phyloP scores from a whole-genome alignment of 2,888 invertebrate genomes.

The Lysandra bellargus region DNA sequence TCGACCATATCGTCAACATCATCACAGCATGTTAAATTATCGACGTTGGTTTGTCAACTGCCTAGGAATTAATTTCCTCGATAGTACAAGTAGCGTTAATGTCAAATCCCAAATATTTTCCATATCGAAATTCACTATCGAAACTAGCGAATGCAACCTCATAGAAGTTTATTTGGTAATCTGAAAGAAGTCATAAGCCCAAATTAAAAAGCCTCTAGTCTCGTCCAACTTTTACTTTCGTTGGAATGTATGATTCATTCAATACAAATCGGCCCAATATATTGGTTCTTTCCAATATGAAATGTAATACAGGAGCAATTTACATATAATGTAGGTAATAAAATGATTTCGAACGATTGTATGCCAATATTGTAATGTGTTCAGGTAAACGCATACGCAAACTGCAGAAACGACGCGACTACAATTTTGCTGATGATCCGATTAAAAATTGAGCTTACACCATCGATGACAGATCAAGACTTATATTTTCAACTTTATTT shows the following conservation, averaged over 20 bases:
- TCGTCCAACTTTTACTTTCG: neutral
- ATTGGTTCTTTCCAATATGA: constrained; percentile 10
- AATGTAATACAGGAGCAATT: constrained; percentile 19
- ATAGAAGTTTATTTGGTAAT: neutral
- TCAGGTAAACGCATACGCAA: neutral
- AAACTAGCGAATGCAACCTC: too few species aligned
- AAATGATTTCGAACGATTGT: constrained; percentile 9
- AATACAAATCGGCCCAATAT: neutral
- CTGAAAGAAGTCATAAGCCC: neutral
- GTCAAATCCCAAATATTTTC: too few species aligned
- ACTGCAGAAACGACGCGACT: constrained; percentile 1
- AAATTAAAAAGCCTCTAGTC: neutral
- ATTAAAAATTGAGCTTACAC: neutral
- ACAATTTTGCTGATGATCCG: neutral
- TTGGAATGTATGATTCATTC: constrained; percentile 22
- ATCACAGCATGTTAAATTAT: too few species aligned
- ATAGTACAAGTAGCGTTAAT: too few species aligned
- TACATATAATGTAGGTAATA: constrained; percentile 21
- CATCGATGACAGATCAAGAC: too few species aligned
- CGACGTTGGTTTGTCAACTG: too few species aligned
- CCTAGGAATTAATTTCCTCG: too few species aligned
- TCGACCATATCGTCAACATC: too few species aligned
- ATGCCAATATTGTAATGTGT: constrained; percentile 15
- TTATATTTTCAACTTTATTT: neutral
- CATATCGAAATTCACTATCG: too few species aligned